These are phyloP conservation scores for Cynoglossus semilaevis DNA, from an alignment of 2,113 vertebrate genomes.

Conservation along the genomic window DNA sequence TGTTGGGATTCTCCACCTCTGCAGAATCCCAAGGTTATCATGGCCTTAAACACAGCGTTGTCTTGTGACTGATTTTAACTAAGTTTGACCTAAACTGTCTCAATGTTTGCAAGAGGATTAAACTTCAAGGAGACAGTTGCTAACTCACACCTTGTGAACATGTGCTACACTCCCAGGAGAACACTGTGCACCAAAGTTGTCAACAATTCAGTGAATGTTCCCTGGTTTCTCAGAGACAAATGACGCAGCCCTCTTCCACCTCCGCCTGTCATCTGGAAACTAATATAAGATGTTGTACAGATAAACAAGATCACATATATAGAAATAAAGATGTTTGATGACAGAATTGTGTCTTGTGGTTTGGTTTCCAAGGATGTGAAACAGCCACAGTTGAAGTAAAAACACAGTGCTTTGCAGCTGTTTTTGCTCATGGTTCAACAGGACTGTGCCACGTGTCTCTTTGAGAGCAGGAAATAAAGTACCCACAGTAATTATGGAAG, in stretches of 20 bases:
- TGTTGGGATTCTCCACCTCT: constrained; percentile 12
- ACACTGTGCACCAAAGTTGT: neutral
- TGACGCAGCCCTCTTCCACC: constrained; percentile 22
- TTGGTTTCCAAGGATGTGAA: neutral
- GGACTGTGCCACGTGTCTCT: neutral
- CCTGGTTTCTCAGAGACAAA: constrained; percentile 20
- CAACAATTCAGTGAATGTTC: constrained; percentile 9
- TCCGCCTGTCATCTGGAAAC: constrained; percentile 24
- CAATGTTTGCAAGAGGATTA: neutral
- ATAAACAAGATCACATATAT: neutral
- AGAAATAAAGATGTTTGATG: constrained; percentile 13
- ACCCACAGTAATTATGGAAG: neutral
- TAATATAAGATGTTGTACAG: neutral
- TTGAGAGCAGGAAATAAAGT: neutral
- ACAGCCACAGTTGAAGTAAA: neutral
- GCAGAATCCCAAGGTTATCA: neutral
- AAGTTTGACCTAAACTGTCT: no score
- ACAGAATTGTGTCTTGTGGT: neutral
- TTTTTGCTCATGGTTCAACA: constrained; percentile 1
- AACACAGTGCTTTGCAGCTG: constrained; percentile 1
- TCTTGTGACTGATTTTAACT: no score
- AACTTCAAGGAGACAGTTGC: constrained; percentile 23
- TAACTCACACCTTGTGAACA: constrained; percentile 29
- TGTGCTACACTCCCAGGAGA: neutral
- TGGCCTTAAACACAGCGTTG: no score